Evolutionary conservation across 1,140 invertebrate genomes (phyloP).

Genomic region (Linepithema humile): DNA sequence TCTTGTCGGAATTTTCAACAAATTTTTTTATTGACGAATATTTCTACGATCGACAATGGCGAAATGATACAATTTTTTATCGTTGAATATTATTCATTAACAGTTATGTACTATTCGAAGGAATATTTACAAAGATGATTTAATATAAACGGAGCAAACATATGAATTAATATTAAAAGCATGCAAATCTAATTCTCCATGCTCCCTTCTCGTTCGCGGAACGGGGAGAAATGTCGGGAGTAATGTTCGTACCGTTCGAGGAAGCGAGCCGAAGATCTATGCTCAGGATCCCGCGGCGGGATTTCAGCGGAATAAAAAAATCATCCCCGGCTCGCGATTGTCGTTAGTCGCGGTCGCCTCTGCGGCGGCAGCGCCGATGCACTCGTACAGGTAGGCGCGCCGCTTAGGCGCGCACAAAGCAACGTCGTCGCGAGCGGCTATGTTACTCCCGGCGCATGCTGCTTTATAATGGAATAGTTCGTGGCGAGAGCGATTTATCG

Average conservation of each 20-base stretch:
- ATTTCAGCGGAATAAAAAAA: conserved; percentile 69
- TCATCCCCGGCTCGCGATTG: conserved; percentile 61
- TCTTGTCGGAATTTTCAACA: neutral
- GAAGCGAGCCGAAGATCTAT: conserved; percentile 49
- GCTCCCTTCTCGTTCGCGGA: neutral
- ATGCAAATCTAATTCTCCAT: neutral
- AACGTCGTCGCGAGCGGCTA: conserved; percentile 66
- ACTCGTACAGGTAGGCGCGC: conserved; percentile 69
- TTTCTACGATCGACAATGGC: neutral
- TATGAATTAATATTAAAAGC: no score
- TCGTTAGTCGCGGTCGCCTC: conserved; percentile 65
- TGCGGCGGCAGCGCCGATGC: conserved; percentile 51
- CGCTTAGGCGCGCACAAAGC: conserved; percentile 70
- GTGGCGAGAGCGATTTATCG: conserved; percentile 77
- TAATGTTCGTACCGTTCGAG: conserved; percentile 35
- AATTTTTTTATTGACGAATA: neutral
- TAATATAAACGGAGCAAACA: no score
- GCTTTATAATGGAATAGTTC: conserved; percentile 78
- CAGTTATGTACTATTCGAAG: no score
- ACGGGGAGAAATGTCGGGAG: conserved; percentile 8
- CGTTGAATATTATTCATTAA: no score
- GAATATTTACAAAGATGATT: no score
- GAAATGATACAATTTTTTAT: no score
- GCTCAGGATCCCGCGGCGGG: conserved; percentile 52
- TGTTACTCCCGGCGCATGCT: conserved; percentile 67